Evolutionary conservation across 2,797 vertebrate species (phyloP).

Genomic region (Falco rusticolus): DNA sequence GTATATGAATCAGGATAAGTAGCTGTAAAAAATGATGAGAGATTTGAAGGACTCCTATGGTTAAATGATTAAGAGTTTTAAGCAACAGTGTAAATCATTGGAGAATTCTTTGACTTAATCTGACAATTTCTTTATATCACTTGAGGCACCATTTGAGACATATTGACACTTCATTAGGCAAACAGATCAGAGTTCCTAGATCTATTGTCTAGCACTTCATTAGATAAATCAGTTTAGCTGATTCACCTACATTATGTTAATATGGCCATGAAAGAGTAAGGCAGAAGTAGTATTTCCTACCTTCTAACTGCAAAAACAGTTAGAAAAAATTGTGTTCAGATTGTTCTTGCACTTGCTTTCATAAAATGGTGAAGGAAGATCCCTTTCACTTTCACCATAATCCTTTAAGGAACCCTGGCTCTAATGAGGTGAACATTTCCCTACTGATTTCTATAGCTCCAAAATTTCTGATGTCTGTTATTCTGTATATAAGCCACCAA

Average conservation of each 20-base stretch:
- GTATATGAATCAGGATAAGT: not conserved
- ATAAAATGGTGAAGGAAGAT: not conserved
- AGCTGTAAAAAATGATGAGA: constrained; percentile 1
- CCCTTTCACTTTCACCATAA: rapidly evolving
- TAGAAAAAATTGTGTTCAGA: not conserved
- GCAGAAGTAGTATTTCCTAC: not conserved
- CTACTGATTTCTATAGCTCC: not conserved
- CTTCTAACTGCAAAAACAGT: not conserved
- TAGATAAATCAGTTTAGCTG: not conserved
- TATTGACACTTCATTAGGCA: constrained; percentile 15
- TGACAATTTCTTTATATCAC: constrained; percentile 16
- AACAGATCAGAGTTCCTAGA: not conserved
- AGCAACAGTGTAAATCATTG: not conserved
- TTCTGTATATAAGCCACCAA: not conserved
- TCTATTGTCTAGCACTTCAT: not conserved
- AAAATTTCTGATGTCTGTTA: not conserved
- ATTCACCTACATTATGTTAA: not conserved
- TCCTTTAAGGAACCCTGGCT: not conserved
- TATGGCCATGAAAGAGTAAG: not conserved
- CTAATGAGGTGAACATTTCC: not conserved
- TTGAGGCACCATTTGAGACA: not conserved
- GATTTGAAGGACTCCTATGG: not conserved
- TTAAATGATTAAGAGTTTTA: constrained; percentile 2
- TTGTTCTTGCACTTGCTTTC: not conserved
- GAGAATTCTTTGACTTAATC: not conserved